Base-by-base conservation (phyloP, 2,888 invertebrate species). In the Aleiodes alternator region DNA sequence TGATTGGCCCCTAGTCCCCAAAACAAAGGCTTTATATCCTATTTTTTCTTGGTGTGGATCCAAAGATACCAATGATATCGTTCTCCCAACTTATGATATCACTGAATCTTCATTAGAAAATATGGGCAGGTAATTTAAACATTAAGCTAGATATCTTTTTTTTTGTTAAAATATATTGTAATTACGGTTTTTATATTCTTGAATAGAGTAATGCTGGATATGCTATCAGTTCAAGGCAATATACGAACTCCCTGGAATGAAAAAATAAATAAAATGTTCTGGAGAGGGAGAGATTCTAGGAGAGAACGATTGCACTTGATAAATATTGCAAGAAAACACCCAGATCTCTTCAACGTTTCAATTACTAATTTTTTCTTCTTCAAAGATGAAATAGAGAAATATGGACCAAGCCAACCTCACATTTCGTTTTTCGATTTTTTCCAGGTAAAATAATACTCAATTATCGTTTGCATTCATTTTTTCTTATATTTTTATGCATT, bases 31-130 rank as follows among this genome's bases (percentile, higher is more conserved):
- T 12, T 91, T 92, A 11, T 84, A 85, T 79, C 98, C 98, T 1
- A 93, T 99, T 78, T 96, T 98, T 87, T 98, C 98, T 14, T 99
- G 98, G 98, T 98, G 98, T 90, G 98, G 98, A 1, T 98, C 97
- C 79, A 92, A 93, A 75, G 94, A 95, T 76, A 94, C 95, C 5
- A 91, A 92, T 83, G 98, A 99, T 89, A 97, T 98, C 87, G 93
- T 97, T 38, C 92, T 98, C 92, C 98, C 98, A 7, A 98, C 98
- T 0, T 98, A 98, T 90, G 98, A 98, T 87, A 91, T 98, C 64
- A 97, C 97, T 0, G 96, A 98, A 90, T 95, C 98, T 12, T 94
- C 96, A 1, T 89, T 98, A 78, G 97, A 98, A 91, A 96, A 95
- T 90, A 97, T 98, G 96, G 96, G 96, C 84, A 94, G 96, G 96